These are phyloP conservation scores for Puma concolor DNA, from an alignment of 2,113 vertebrate species.

Conservation along the genomic window DNA sequence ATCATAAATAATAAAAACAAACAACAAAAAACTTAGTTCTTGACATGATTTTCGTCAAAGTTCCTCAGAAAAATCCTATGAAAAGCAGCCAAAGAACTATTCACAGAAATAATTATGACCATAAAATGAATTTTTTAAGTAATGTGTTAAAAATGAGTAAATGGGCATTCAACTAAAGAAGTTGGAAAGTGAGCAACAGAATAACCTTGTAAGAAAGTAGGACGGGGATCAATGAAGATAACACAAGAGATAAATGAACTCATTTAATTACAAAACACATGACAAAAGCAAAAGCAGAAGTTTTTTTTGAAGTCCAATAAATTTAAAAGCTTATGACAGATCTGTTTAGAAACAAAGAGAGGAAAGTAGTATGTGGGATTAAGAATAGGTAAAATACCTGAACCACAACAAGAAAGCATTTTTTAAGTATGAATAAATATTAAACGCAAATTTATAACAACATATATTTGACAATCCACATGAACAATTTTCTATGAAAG, in stretches of 20 bases:
- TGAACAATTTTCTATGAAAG: not conserved
- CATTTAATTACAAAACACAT: not conserved
- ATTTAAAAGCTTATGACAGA: not conserved
- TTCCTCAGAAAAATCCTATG: not conserved
- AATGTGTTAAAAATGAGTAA: not conserved
- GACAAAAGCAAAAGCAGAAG: not conserved
- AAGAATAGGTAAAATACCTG: not conserved
- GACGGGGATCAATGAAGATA: not conserved
- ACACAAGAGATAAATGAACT: not conserved
- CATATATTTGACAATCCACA: not conserved
- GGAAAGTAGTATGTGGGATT: not conserved
- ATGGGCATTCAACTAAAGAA: not conserved
- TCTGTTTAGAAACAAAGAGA: not conserved
- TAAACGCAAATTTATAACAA: not conserved
- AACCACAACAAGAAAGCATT: not conserved
- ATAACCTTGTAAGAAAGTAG: not conserved
- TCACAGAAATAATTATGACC: not conserved
- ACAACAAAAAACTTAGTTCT: not conserved
- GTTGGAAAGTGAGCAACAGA: not conserved
- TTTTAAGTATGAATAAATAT: not conserved
- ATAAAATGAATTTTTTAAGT: not conserved
- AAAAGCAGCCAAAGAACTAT: not conserved
- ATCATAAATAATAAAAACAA: not conserved
- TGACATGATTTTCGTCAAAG: not conserved
- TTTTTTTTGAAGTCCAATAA: not conserved